Conservation (phyloP, 1,140 invertebrate genomes). For the Hyphantria cunea region DNA sequence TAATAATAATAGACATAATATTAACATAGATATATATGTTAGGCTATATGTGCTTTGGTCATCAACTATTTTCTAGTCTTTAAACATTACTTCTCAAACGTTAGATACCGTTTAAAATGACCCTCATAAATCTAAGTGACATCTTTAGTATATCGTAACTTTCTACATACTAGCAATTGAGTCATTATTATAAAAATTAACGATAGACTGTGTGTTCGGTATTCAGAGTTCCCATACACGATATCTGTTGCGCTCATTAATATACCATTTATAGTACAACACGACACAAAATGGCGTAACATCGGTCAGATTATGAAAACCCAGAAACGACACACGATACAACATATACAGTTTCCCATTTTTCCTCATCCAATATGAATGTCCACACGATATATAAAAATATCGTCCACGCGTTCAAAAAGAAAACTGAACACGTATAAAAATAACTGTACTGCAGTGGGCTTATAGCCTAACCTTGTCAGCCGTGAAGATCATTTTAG, state of each 20-base stretch:
- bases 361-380: slow-evolving; percentile 1
- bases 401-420: background rate
- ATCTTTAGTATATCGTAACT: too few relatives aligned
- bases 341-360: background rate
- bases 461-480: slow-evolving; percentile 51
- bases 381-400: slow-evolving; percentile 9
- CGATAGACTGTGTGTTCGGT: too few relatives aligned
- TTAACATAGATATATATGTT: too few relatives aligned
- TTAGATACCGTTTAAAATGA: too few relatives aligned
- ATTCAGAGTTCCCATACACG: slow-evolving; percentile 17
- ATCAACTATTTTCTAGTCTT: too few relatives aligned
- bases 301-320: slow-evolving; percentile 12
- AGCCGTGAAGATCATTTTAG: slow-evolving; percentile 7
- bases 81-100: too few relatives aligned
- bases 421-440: slow-evolving; percentile 37
- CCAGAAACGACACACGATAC: slow-evolving; percentile 9
- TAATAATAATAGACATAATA: too few relatives aligned
- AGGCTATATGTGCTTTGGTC: too few relatives aligned
- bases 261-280: background rate
- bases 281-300: background rate
- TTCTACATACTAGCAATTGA: too few relatives aligned
- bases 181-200: too few relatives aligned
- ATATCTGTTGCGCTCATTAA: slow-evolving; percentile 23
- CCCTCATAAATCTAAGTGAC: too few relatives aligned
- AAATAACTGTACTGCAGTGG: slow-evolving; percentile 47